These are phyloP conservation scores for Macrobrachium rosenbergii DNA, from an alignment of 1,140 invertebrate genomes.

Conservation along the genomic window DNA sequence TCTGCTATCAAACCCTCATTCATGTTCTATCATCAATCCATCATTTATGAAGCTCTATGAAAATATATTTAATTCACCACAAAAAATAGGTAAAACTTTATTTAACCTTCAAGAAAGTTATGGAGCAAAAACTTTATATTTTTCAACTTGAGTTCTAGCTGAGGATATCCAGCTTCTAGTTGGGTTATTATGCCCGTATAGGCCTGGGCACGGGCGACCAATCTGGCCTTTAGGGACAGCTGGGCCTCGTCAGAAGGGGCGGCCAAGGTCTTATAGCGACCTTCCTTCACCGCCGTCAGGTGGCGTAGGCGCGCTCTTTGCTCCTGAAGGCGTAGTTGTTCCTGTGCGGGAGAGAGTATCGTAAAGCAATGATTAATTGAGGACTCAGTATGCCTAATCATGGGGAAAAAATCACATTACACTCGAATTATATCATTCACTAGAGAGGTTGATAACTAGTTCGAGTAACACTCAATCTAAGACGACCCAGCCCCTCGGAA, in stretches of 20 bases:
- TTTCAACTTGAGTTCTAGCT: constrained; percentile 46
- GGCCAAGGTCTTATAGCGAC: constrained; percentile 47
- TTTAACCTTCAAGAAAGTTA: constrained; percentile 30
- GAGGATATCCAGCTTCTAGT: constrained; percentile 46
- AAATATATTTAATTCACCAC: too few relatives aligned
- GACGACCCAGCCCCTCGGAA: too few relatives aligned
- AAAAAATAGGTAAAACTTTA: too few relatives aligned
- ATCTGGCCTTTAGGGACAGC: constrained; percentile 23
- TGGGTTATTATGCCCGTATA: constrained; percentile 41
- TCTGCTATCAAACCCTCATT: too few relatives aligned
- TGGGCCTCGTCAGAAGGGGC: constrained; percentile 48
- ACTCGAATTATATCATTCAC: too few relatives aligned
- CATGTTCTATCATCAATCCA: too few relatives aligned
- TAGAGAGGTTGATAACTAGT: neutral
- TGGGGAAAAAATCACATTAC: neutral
- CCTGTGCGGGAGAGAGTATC: constrained; percentile 1
- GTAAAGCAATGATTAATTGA: neutral
- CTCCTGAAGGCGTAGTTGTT: constrained; percentile 50
- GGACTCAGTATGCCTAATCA: neutral
- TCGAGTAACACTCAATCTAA: neutral
- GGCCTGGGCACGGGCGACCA: constrained; percentile 34
- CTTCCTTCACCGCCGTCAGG: constrained; percentile 48
- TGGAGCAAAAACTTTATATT: constrained; percentile 51
- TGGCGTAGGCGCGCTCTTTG: constrained; percentile 37
- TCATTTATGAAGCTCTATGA: too few relatives aligned